These are phyloP conservation scores for Pogonomyrmex californicus DNA, from an alignment of 1,140 invertebrate genomes.

Conservation along the genomic window DNA sequence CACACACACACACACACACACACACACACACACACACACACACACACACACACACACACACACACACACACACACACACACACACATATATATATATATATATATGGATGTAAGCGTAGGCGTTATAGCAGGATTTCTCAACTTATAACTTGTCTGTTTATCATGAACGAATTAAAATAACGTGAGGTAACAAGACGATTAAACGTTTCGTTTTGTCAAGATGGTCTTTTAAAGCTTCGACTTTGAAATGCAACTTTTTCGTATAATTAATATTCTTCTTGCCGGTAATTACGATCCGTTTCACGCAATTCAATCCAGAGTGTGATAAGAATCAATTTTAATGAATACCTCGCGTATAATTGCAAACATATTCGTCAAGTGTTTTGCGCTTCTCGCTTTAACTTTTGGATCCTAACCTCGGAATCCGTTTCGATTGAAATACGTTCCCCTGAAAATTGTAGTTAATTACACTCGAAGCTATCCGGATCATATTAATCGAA, in stretches of 20 bases:
- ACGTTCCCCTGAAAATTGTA: constrained; percentile 17
- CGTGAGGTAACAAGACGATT: neutral
- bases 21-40: too few species aligned
- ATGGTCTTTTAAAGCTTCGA: neutral
- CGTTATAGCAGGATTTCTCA: constrained; percentile 48
- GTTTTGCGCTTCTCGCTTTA: constrained; percentile 27
- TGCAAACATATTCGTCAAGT: neutral
- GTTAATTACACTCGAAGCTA: constrained; percentile 31
- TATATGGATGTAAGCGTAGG: neutral
- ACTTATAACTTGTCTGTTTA: constrained; percentile 34
- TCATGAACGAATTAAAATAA: neutral
- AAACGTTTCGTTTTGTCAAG: neutral
- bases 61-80: neutral
- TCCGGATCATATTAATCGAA: constrained; percentile 28
- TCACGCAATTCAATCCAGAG: neutral
- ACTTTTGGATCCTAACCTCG: constrained; percentile 18
- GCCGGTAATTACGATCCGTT: neutral
- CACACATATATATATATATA: too few species aligned
- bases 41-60: too few species aligned
- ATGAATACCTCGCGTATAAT: neutral
- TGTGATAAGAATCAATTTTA: neutral
- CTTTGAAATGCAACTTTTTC: neutral
- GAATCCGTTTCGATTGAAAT: constrained; percentile 35
- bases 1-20: too few species aligned
- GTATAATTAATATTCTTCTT: neutral